phyloP scores from a whole-genome alignment of 1,140 invertebrate species.

The Trichonephila clavipes region DNA sequence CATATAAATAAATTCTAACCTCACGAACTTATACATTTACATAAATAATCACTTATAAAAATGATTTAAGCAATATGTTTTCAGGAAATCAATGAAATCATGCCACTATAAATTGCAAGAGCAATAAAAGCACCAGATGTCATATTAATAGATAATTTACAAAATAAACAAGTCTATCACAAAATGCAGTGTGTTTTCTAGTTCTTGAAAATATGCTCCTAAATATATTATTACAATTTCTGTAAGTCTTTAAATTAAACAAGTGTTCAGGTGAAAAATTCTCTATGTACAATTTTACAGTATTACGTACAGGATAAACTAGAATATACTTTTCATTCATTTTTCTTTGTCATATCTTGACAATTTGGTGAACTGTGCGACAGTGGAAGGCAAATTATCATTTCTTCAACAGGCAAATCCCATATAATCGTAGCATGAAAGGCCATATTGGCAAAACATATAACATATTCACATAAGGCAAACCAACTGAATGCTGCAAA shows the following conservation, averaged over 20 bases:
- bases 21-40: background rate
- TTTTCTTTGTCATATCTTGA: slow-evolving; percentile 63
- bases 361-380: slow-evolving; percentile 70
- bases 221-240: slow-evolving; percentile 52
- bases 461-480: slow-evolving; percentile 93
- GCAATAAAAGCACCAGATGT: slow-evolving; percentile 63
- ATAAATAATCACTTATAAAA: background rate
- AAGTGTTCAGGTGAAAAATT: slow-evolving; percentile 74
- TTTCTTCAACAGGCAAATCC: slow-evolving; percentile 90
- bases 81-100: background rate
- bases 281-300: slow-evolving; percentile 75
- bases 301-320: slow-evolving; percentile 65
- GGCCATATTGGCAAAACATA: slow-evolving; percentile 94
- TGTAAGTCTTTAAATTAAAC: slow-evolving; percentile 52
- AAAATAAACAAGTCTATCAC: slow-evolving; percentile 58
- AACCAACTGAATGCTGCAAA: slow-evolving; percentile 95
- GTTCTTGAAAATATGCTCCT: slow-evolving; percentile 70
- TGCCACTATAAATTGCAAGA: background rate
- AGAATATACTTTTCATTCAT: slow-evolving; percentile 65
- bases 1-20: background rate
- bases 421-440: slow-evolving; percentile 93
- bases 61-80: background rate
- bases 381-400: slow-evolving; percentile 84
- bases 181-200: slow-evolving; percentile 55
- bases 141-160: background rate